Evolutionary conservation across 1,140 invertebrate species (phyloP), one percentile per base, ranked within the genome.

Genomic region (Battus philenor): DNA sequence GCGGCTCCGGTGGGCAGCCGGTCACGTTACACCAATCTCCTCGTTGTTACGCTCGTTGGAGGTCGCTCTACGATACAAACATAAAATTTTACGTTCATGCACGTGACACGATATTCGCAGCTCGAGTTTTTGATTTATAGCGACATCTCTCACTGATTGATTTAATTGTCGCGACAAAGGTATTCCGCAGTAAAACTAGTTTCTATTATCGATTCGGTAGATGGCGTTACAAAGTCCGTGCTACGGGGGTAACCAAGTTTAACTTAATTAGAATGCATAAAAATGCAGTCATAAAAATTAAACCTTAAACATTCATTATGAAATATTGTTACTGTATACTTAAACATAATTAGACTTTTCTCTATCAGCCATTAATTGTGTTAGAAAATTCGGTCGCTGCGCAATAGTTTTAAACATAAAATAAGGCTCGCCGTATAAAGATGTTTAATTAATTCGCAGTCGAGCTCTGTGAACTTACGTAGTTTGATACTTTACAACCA

Each of bases 21-120:
- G 60, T 65, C 71, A 64, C 60, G 59, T 71, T 65, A 69, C 62
- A 59, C 57, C 65, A 49, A 67, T 61, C 62, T 62, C 51, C 54
- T 54, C 58, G 58, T 66, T 64, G 58, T 54, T 30, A 8, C 36
- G 36, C 16, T 20, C 39, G 9, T 30, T 30, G 10, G 2, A 39
- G 12, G 15, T 29, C 18, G 27, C 16, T 33, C 33, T 41, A 48
- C n/a, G n/a, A n/a, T n/a, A n/a, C 15, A 43, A 41, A 46, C 22
- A 36, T 29, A 36, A 43, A 7, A 27, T 13, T 15, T 30, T 12
- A 44, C 43, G 32, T 44, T 27, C 18, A 38, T 44, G 26, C 32
- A 15, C 24, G 12, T 7, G 8, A 11, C 20, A n/a, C n/a, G n/a
- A n/a, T n/a, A 2, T 18, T 18, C 20, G 36, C 36, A 39, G 20